A percentile compares a stretch with the other conserved stretches of the same genome.
Evolutionary conservation across 1,140 invertebrate species (phyloP).

Genomic region (Trachymyrmex cornetzi): DNA sequence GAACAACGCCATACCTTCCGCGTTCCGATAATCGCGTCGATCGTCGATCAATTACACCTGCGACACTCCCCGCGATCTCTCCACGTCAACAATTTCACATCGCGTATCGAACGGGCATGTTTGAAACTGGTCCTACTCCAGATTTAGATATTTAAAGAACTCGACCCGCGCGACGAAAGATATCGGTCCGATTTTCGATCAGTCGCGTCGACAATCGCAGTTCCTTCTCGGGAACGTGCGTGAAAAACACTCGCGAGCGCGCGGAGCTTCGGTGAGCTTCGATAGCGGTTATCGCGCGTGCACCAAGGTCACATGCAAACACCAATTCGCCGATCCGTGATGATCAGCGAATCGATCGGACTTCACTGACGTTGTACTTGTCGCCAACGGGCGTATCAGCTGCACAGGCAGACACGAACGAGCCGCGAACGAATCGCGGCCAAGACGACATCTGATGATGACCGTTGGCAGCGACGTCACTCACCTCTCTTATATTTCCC

Average conservation of each 20-base stretch:
- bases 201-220: background rate
- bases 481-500: constrained; percentile 53
- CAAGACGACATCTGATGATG: constrained; percentile 64
- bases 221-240: background rate
- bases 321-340: constrained; percentile 2
- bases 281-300: constrained; percentile 37
- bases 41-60: constrained; percentile 12
- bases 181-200: background rate
- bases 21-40: constrained; percentile 21
- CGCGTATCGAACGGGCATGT: constrained; percentile 45
- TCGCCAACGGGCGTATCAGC: constrained; percentile 27
- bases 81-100: constrained; percentile 50
- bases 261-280: background rate
- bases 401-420: constrained; percentile 29
- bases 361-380: background rate
- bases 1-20: constrained; percentile 81
- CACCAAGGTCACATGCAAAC: constrained; percentile 20
- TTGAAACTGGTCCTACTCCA: background rate
- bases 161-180: background rate
- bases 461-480: constrained; percentile 55
- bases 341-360: constrained; percentile 19
- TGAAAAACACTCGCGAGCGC: background rate
- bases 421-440: constrained; percentile 42
- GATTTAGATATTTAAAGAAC: background rate
- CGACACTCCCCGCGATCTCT: constrained; percentile 21